Percentiles rank a stretch among this genome's conserved stretches.
Evolutionary conservation across 92 coral and sea anemone genomes (phyloP).

Genomic region (Phymanthus crucifer): DNA sequence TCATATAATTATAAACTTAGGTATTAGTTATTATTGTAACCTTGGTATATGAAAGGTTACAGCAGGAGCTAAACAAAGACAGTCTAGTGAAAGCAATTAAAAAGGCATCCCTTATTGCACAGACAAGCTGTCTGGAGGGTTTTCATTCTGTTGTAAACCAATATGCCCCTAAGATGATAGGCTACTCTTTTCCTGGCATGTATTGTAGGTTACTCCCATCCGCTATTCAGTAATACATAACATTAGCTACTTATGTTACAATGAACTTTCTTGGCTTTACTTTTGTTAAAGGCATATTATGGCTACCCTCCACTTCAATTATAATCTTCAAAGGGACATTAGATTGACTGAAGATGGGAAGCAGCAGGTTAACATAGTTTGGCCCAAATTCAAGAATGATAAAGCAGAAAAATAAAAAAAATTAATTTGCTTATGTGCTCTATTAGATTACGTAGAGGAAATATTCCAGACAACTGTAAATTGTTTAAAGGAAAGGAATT

Average conservation of each 20-base stretch:
- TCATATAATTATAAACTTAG: neutral
- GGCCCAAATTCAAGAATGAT: neutral
- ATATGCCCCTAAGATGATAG: neutral
- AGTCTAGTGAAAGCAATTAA: neutral
- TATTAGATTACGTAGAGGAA: neutral
- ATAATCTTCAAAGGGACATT: neutral
- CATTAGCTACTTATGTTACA: neutral
- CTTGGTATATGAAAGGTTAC: neutral
- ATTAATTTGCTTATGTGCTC: neutral
- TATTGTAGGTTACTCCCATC: neutral
- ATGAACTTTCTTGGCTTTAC: neutral
- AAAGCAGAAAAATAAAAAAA: neutral
- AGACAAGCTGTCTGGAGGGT: no score
- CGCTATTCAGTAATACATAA: neutral
- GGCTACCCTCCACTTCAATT: neutral
- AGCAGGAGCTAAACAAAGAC: neutral
- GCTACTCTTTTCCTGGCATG: neutral
- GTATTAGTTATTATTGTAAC: neutral
- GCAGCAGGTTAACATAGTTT: neutral
- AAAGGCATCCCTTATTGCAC: no score
- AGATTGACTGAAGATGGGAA: neutral
- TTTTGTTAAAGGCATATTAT: neutral
- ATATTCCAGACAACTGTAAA: neutral
- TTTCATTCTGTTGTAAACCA: neutral
- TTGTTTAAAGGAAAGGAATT: neutral